These are phyloP conservation scores for Heloderma charlesbogerti DNA, from an alignment of 2,113 vertebrate species.

Conservation along the genomic window DNA sequence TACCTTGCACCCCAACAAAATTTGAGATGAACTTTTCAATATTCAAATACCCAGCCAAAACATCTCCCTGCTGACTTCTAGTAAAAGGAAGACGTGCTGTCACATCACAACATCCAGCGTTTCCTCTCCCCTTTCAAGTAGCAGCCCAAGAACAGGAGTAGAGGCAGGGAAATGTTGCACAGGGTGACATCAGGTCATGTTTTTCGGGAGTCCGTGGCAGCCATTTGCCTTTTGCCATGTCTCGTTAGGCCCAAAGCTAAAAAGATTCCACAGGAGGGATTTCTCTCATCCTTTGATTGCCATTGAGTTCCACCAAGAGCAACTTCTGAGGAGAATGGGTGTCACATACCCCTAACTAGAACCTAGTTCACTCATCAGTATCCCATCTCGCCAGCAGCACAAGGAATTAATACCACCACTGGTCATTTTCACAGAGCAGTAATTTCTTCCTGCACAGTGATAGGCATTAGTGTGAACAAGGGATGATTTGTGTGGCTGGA, in stretches of 20 bases:
- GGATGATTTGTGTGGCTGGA: constrained; percentile 66
- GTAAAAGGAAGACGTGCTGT: too few relatives aligned
- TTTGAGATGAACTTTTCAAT: too few relatives aligned
- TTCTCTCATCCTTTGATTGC: background rate
- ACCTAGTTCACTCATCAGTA: too few relatives aligned
- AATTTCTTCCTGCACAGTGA: constrained; percentile 29
- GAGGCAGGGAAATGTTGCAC: background rate
- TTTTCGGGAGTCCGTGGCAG: background rate
- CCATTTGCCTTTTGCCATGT: too few relatives aligned
- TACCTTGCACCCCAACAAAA: too few relatives aligned
- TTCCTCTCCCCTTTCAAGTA: background rate
- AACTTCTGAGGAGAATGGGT: background rate
- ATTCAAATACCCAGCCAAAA: too few relatives aligned
- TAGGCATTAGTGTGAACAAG: constrained; percentile 65
- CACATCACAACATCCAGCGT: too few relatives aligned
- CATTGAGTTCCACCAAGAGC: background rate
- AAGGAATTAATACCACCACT: constrained; percentile 34
- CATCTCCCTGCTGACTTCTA: too few relatives aligned
- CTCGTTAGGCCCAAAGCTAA: background rate
- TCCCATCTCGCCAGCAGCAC: too few relatives aligned
- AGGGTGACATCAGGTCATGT: background rate
- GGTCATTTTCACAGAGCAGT: constrained; percentile 25
- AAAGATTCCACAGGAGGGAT: background rate
- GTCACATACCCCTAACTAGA: too few relatives aligned
- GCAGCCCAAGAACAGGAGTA: background rate